Base-by-base conservation (phyloP, 2,113 vertebrate genomes). In the Gallinago undulata region DNA sequence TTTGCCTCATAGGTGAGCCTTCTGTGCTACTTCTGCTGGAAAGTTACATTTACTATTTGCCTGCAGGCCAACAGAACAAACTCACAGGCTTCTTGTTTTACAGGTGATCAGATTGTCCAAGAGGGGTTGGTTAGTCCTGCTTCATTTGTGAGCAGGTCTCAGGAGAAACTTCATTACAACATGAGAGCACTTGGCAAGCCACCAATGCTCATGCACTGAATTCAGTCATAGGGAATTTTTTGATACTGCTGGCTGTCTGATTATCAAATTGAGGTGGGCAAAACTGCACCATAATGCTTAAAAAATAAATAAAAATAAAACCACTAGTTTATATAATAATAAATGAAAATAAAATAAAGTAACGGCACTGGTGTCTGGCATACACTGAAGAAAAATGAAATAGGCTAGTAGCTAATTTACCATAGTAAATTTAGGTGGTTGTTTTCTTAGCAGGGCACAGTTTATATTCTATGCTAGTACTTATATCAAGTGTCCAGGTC, bases 51-150 rank as follows among this genome's bases (percentile, higher is more conserved):
- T 76, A 35, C 41, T 48, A 3, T 88, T 80, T 78, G 27, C 27
- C 73, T 80, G 31, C 14, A 79, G 66, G 47, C 55, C 0, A 0
- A 41, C 47, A 66, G 50, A 70, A 81, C 31, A 81, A 70, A 63
- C 63, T 62, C 27, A 57, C 18, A 55, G 63, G 15, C 50, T 51
- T 72, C 47, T 24, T 77, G 50, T 41, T 91, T 93, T 87, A 82
- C 64, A 74, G 33, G 75, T 85, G 55, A 63, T 57, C 50, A 73
- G 31, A 41, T 95, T 87, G 66, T 73, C 55, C 28, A n/a, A 27
- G 37, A 89, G 56, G 56, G 17, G 50, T 60, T 78, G 43, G 31
- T 91, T 96, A 74, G 69, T 87, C 92, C 69, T 64, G 39, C 69
- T 60, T 96, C 30, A 0, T 87, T 33, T 87, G 35, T 47, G 57